Evolutionary conservation across 2,113 vertebrate species (phyloP), one percentile per base, ranked within the genome.

Genomic region (Taurulus bubalis): DNA sequence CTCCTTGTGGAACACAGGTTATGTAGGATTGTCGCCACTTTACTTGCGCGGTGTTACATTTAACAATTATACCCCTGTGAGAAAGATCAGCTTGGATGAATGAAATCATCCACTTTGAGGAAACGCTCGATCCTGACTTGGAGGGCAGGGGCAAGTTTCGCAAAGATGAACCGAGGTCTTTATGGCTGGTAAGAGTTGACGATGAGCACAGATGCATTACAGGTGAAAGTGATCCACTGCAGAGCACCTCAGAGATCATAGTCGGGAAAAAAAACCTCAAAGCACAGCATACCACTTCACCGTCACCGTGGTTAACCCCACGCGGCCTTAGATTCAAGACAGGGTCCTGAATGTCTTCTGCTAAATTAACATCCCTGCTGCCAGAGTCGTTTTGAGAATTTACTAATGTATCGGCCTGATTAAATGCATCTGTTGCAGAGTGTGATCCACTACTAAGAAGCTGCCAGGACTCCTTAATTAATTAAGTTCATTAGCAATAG

Each of bases 401-500:
- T n/a, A n/a, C n/a, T n/a, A n/a, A 69, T 28, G 80, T 72, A 84
- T 78, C 83, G 51, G 53, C 53, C 40, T 80, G 56, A 85, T 76
- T 83, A 77, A 86, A 83, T 66, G 70, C 34, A 71, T 45, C 42
- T 47, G n/a, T 75, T 28, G 58, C 47, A 74, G 69, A 71, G 38
- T 81, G 81, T 0, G 32, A 79, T 30, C 22, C 22, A 34, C 40
- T 42, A 30, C 24, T 58, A 42, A 77, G 26, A 34, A n/a, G 42
- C 64, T 78, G 75, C 76, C 73, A 87, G 64, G 8, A 55, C 49
- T 82, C 22, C 67, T 71, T 76, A 88, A 89, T 71, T 76, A 88
- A 89, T 85, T 76, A 80, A 65, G 30, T 75, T 80, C 49, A 88
- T 88, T 85, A 89, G 36, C 51, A 75, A 22, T 68, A 69, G 76